phyloP scores from a whole-genome alignment of 2,797 vertebrate genomes.

The Tolypeutes matacus region DNA sequence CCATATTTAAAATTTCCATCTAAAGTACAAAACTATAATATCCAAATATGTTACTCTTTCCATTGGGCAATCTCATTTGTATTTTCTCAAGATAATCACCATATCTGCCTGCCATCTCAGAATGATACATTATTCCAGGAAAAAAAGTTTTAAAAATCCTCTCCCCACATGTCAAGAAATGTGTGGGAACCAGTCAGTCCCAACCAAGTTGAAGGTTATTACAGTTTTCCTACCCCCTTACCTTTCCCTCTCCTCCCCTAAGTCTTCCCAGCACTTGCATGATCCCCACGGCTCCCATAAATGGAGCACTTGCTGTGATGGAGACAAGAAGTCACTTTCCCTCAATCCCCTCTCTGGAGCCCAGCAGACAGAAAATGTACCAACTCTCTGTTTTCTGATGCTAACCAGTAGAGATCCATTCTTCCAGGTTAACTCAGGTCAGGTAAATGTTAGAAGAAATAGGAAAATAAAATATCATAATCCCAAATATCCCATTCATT shows the following conservation, averaged over 20 bases:
- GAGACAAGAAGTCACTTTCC: conserved; percentile 4
- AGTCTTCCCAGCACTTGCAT: neutral
- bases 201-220: neutral
- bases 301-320: neutral
- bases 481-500: neutral
- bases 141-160: neutral
- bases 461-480: conserved; percentile 56
- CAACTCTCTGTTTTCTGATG: conserved; percentile 47
- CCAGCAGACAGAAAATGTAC: conserved; percentile 34
- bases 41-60: neutral
- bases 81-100: conserved; percentile 5
- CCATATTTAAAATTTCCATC: conserved; percentile 5
- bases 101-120: neutral
- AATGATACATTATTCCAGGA: conserved; percentile 27
- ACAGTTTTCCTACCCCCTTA: neutral
- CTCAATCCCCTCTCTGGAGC: neutral
- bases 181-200: neutral
- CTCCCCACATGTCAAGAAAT: neutral
- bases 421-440: conserved; percentile 3
- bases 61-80: neutral
- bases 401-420: conserved; percentile 35
- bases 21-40: neutral
- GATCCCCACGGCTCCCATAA: neutral
- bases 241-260: neutral
- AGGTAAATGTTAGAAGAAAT: conserved; percentile 24